These are phyloP conservation scores for Meloidogyne hapla DNA, from an alignment of 1,140 invertebrate genomes.

Conservation along the genomic window DNA sequence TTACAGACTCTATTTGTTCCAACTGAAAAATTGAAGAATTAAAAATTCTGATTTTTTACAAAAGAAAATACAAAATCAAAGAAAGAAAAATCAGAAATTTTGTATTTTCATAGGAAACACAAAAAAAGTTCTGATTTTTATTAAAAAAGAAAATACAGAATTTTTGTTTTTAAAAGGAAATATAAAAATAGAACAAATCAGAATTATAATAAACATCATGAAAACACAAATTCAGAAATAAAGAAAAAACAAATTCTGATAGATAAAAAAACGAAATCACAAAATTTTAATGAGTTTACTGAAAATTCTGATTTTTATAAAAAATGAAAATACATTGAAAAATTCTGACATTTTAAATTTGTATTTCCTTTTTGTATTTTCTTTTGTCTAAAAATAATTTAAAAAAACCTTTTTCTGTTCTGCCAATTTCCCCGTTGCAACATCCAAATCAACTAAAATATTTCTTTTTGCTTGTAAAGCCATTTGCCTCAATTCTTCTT, in stretches of 20 bases:
- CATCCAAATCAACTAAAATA: conserved; percentile 47
- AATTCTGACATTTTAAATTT: not conserved
- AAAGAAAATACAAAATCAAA: not conserved
- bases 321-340: not conserved
- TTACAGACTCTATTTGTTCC: conserved; percentile 38
- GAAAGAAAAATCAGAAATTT: not conserved
- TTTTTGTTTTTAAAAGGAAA: too few species aligned
- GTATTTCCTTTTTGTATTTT: too few species aligned
- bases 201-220: too few species aligned
- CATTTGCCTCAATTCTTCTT: conserved; percentile 53
- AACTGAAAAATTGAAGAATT: conserved; percentile 11
- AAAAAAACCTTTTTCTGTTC: conserved; percentile 25
- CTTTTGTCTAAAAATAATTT: not conserved
- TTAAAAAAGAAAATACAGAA: not conserved
- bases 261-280: not conserved
- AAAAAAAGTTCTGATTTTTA: not conserved
- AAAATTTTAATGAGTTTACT: not conserved
- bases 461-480: conserved; percentile 28
- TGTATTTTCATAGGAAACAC: too few species aligned
- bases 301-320: not conserved
- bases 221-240: too few species aligned
- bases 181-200: too few species aligned
- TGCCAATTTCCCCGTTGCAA: conserved; percentile 31
- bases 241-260: not conserved
- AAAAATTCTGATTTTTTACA: conserved; percentile 9